Percentiles rank a stretch among this genome's conserved stretches.
phyloP scores from a whole-genome alignment of 2,113 vertebrate genomes.

The Pimephales promelas region DNA sequence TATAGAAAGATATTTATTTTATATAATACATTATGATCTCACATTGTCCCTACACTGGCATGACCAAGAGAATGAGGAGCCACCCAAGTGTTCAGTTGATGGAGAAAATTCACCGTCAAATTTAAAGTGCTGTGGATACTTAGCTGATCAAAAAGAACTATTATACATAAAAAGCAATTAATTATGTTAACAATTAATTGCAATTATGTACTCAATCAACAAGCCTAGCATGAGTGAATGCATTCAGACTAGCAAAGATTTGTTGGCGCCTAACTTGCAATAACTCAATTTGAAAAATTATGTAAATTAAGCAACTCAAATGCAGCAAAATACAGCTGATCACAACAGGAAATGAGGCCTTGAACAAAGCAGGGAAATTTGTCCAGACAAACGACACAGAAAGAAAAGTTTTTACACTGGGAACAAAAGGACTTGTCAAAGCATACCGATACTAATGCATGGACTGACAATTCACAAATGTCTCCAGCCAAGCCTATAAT shows the following conservation, averaged over 20 bases:
- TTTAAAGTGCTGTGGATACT: background rate
- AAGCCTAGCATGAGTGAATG: background rate
- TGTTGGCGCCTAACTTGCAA: background rate
- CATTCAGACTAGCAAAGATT: background rate
- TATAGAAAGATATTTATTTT: background rate
- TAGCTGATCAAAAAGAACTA: background rate
- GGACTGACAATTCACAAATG: background rate
- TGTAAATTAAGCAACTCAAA: conserved; percentile 18
- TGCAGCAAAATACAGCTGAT: conserved; percentile 7
- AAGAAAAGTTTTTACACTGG: background rate
- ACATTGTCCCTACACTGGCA: background rate
- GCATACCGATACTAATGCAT: background rate
- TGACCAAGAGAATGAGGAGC: background rate
- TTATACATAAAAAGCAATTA: background rate
- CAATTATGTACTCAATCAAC: background rate
- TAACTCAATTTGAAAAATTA: background rate
- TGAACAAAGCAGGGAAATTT: background rate
- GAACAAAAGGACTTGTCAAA: background rate
- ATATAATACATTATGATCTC: background rate
- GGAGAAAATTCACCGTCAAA: background rate
- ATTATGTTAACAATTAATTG: background rate
- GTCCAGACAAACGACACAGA: background rate
- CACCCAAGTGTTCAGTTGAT: background rate
- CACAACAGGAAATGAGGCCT: background rate
- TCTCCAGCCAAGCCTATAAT: background rate